Base-by-base conservation (phyloP, 2,888 invertebrate genomes). In the Lomographa bimaculata region DNA sequence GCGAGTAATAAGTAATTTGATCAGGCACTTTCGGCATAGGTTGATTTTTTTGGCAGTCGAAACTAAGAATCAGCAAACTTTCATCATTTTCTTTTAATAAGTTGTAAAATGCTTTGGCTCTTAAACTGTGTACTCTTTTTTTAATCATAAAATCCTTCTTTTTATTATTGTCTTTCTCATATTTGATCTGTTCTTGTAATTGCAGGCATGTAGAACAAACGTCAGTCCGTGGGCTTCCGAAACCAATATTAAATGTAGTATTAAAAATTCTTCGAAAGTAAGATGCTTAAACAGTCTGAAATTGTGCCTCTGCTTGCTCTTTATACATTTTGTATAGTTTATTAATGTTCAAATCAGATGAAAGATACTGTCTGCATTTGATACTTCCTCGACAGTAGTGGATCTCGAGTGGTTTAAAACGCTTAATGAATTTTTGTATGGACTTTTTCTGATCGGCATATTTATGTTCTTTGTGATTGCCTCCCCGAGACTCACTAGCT, bases 21-120 rank as follows among this genome's bases (percentile, higher is more conserved):
- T 54, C 49, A 4, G 53, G 42, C 7, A 56, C 29, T 40, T 50
- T 51, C 2, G 56, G 53, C 28, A 25, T 47, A 41, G 41, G 41
- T 33, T 34, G 28, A 24, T 41, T 41, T 28, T 57, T 54, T 39
- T 57, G 54, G 23, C 49, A 55, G 32, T 55, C 46, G 26, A 50
- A 57, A 19, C 45, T 46, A 9, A 57, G 28, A 16, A 41, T 51
- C n/a, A n/a, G n/a, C n/a, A n/a, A n/a, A n/a, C n/a, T n/a, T n/a
- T n/a, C n/a, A n/a, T n/a, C 9, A 46, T 41, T 26, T 23, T 48
- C 54, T 32, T 50, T 45, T 29, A 55, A 11, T 46, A 54, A 41
- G 9, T 37, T 11, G 37, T 51, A 55, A 48, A 59, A 59, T 12
- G 47, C 38, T 47, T 50, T 56, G 18, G 53, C 45, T 41, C 44